Percentiles rank a stretch among this genome's conserved stretches.
These are phyloP conservation scores for Gobio gobio DNA, from an alignment of 2,113 vertebrate genomes.

Conservation along the genomic window DNA sequence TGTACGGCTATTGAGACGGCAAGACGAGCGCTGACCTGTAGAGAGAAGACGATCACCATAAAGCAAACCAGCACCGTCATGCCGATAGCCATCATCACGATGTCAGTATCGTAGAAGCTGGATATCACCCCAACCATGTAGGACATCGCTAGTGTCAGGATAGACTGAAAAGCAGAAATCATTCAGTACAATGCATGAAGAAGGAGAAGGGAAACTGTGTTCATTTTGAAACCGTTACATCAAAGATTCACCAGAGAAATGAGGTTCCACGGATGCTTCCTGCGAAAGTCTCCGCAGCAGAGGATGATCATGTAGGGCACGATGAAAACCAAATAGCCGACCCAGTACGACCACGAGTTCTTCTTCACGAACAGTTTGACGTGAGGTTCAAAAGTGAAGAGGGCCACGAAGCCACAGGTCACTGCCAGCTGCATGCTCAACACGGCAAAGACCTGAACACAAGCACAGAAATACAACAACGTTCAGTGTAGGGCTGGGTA, in stretches of 20 bases:
- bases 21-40: slow-evolving; percentile 82
- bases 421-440: slow-evolving; percentile 87
- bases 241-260: slow-evolving; percentile 82
- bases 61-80: slow-evolving; percentile 93
- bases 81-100: slow-evolving; percentile 93
- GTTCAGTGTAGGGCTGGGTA: too few relatives aligned
- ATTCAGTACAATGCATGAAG: background rate
- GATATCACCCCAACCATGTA: slow-evolving; percentile 98
- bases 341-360: slow-evolving; percentile 90
- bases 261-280: slow-evolving; percentile 95
- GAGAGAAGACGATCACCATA: slow-evolving; percentile 91
- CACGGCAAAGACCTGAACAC: slow-evolving; percentile 89
- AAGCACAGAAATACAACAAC: background rate
- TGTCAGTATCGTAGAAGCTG: slow-evolving; percentile 91
- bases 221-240: background rate
- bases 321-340: slow-evolving; percentile 91
- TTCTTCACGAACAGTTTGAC: slow-evolving; percentile 83
- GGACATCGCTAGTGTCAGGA: slow-evolving; percentile 90
- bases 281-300: slow-evolving; percentile 92
- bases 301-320: slow-evolving; percentile 88
- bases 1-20: background rate
- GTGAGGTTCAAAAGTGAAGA: slow-evolving; percentile 87
- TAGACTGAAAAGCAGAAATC: slow-evolving; percentile 73
- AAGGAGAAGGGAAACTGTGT: too few relatives aligned
- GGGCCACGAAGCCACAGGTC: slow-evolving; percentile 86